Conservation (phyloP, 2,888 invertebrate genomes). For the Scrobipalpa costella region DNA sequence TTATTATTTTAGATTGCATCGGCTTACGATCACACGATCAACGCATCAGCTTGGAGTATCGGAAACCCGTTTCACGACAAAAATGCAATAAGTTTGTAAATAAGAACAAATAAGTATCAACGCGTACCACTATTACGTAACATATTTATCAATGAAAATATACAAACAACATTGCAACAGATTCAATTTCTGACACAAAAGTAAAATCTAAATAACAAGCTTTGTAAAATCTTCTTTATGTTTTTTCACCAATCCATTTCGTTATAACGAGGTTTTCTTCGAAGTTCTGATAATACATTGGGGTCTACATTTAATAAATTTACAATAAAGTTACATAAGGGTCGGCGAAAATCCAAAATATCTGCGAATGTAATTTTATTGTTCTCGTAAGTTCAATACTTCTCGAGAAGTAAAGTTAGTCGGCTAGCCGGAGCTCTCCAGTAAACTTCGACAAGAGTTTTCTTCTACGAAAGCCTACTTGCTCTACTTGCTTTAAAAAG, state of each 20-base stretch:
- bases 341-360: too few relatives aligned
- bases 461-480: too few relatives aligned
- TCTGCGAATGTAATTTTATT: too few relatives aligned
- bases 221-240: neutral
- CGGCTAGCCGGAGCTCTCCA: too few relatives aligned
- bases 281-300: neutral
- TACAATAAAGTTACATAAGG: neutral
- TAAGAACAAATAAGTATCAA: too few relatives aligned
- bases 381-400: too few relatives aligned
- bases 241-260: neutral
- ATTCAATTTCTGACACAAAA: neutral
- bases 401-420: too few relatives aligned
- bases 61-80: constrained; percentile 12
- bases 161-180: neutral
- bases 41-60: constrained; percentile 5
- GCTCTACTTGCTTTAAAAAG: too few relatives aligned
- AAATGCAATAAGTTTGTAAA: constrained; percentile 8
- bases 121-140: neutral
- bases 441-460: too few relatives aligned
- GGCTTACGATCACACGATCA: constrained; percentile 8
- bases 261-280: neutral
- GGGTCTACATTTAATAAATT: neutral
- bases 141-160: neutral
- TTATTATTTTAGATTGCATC: constrained; percentile 31
- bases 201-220: neutral